These are phyloP conservation scores for Ectobius pallidus DNA, from an alignment of 2,888 invertebrate species.

Conservation along the genomic window DNA sequence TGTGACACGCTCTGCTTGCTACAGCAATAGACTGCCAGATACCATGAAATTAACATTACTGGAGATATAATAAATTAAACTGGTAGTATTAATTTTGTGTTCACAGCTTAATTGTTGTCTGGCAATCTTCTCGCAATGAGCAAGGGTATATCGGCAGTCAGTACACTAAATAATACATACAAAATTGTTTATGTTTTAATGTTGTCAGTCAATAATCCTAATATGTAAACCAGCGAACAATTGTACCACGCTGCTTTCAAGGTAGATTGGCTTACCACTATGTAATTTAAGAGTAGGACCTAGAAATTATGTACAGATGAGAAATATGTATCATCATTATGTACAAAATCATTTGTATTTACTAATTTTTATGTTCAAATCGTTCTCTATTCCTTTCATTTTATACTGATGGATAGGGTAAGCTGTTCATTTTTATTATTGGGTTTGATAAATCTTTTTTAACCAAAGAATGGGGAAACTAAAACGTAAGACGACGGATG, in stretches of 20 bases:
- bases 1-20: not conserved
- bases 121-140: constrained; percentile 26
- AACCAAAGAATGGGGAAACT: not conserved
- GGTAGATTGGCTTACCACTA: constrained; percentile 7
- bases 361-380: not conserved
- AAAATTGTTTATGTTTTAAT: not conserved
- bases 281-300: constrained; percentile 27
- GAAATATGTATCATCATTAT: constrained; percentile 22
- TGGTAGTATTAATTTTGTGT: too few species aligned
- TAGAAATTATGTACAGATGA: constrained; percentile 33
- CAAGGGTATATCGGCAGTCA: constrained; percentile 21
- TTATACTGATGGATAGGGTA: constrained; percentile 36
- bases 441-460: not conserved
- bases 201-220: not conserved
- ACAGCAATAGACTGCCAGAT: constrained; percentile 9
- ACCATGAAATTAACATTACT: too few species aligned
- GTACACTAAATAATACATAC: not conserved
- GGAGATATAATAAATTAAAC: too few species aligned
- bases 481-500: not conserved
- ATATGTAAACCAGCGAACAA: not conserved
- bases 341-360: constrained; percentile 24
- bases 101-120: too few species aligned
- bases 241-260: not conserved
- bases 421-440: not conserved
- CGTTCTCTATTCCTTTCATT: not conserved